Base-by-base conservation (phyloP, 2,888 invertebrate genomes). In the Drosophila silvestris region DNA sequence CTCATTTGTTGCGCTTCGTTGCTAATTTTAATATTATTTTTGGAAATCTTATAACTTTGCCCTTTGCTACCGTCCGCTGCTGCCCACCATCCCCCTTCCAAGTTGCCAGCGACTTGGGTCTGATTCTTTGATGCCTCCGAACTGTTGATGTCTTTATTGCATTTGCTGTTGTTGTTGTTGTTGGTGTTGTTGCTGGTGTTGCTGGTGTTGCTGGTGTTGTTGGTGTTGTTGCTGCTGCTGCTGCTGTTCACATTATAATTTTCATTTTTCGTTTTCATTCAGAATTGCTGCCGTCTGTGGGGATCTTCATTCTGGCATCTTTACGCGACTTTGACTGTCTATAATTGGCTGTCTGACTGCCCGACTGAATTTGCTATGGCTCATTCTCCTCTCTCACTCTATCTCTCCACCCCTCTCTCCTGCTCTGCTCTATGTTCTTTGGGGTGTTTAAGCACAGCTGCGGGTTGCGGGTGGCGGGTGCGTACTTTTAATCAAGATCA, bases 21-120 rank as follows among this genome's bases (percentile, higher is more conserved):
- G 91, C 87, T 87, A 81, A 87, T 91, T 91, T 87, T 91, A 81
- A 89, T 89, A 91, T 87, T 88, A 88, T 88, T 91, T 88, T 91
- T 87, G 87, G 91, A 91, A 82, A 87, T 82, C 83, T 82, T 74
- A 89, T 84, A 89, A 77, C 74, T 82, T 83, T 81, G 79, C 81
- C 74, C 68, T 75, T 79, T 70, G 71, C 76, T 68, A 30, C 71
- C 44, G 50, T 65, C 65, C 53, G 41, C 28, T n/a, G 26, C 47
- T 47, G 26, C 26, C 26, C 22, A 22, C 47, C 47, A 1, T n/a
- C 28, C 65, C 56, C 35, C 47, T 47, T 26, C 35, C 52, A 53
- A 59, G 50, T 22, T 66, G 16, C 33, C 30, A 35, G 50, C 32
- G 54, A 50, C 67, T 61, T 22, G 44, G 22, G 47, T 53, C 56